A percentile compares a stretch with the other conserved stretches of the same genome.
Evolutionary conservation across 2,888 invertebrate species (phyloP).

Genomic region (Agonopterix heracliana): DNA sequence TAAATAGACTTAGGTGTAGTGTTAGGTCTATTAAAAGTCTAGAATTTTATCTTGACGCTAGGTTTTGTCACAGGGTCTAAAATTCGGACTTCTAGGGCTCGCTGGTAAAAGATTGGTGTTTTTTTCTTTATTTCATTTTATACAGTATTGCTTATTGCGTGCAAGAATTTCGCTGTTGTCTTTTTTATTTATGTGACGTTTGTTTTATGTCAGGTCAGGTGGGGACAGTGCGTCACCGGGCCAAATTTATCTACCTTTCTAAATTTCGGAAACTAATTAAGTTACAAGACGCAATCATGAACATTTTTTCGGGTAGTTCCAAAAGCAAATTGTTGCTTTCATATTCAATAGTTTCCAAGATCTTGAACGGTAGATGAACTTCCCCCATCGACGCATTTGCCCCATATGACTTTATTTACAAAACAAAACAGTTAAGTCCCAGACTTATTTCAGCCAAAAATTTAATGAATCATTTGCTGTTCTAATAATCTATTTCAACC

Average conservation of each 20-base stretch:
- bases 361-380: too few relatives aligned
- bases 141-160: conserved; percentile 18
- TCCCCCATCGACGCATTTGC: too few relatives aligned
- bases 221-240: too few relatives aligned
- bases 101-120: conserved; percentile 25
- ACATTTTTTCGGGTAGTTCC: too few relatives aligned
- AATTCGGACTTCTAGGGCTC: conserved; percentile 34
- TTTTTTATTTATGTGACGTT: conserved; percentile 6
- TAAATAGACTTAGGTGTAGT: conserved; percentile 61
- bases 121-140: conserved; percentile 14
- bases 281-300: too few relatives aligned
- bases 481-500: too few relatives aligned
- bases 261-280: too few relatives aligned
- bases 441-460: conserved; percentile 21
- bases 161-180: conserved; percentile 54
- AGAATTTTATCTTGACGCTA: conserved; percentile 62
- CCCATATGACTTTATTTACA: background rate
- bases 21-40: conserved; percentile 56
- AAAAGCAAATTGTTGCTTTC: too few relatives aligned
- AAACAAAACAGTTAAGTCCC: background rate
- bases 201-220: too few relatives aligned
- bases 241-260: too few relatives aligned
- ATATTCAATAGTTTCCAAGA: too few relatives aligned
- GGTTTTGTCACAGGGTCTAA: conserved; percentile 69
- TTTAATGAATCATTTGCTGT: background rate